A percentile compares a stretch with the other conserved stretches of the same genome.
phyloP scores from a whole-genome alignment of 2,797 vertebrate species.

The Naso thynnoides region DNA sequence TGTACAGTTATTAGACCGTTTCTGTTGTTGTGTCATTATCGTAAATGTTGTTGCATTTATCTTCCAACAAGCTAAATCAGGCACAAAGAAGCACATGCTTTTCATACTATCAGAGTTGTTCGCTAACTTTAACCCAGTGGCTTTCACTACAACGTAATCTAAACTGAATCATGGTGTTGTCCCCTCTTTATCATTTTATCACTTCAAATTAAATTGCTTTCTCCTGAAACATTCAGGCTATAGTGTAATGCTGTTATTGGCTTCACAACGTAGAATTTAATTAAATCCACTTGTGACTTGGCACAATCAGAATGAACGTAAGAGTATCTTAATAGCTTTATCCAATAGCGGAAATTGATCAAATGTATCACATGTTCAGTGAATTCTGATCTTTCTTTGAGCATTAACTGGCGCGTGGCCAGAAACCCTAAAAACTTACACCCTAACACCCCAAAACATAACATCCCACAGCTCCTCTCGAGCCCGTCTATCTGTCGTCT shows the following conservation, averaged over 20 bases:
- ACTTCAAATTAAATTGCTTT: background rate
- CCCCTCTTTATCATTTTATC: background rate
- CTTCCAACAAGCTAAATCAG: background rate
- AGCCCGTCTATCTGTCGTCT: conserved; percentile 39
- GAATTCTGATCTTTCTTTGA: conserved; percentile 12
- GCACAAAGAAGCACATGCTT: background rate
- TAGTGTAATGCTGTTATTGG: conserved; percentile 4
- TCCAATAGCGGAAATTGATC: conserved; percentile 21
- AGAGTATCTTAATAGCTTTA: conserved; percentile 13
- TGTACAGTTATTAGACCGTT: background rate
- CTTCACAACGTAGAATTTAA: background rate
- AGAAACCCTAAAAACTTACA: conserved; percentile 1
- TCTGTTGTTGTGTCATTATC: background rate
- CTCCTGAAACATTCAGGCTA: conserved; percentile 12
- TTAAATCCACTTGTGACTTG: conserved; percentile 10
- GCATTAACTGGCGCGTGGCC: conserved; percentile 9
- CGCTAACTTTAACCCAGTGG: background rate
- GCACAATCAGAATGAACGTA: background rate
- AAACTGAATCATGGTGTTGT: background rate
- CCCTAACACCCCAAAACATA: background rate
- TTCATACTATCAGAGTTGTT: background rate
- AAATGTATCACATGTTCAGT: conserved; percentile 30
- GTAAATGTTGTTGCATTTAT: background rate
- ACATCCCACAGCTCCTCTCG: conserved; percentile 16
- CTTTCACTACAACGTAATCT: background rate